Evolutionary conservation across 2,888 invertebrate species (phyloP), one percentile per base, ranked within the genome.

Genomic region (Microctonus aethiopoides): DNA sequence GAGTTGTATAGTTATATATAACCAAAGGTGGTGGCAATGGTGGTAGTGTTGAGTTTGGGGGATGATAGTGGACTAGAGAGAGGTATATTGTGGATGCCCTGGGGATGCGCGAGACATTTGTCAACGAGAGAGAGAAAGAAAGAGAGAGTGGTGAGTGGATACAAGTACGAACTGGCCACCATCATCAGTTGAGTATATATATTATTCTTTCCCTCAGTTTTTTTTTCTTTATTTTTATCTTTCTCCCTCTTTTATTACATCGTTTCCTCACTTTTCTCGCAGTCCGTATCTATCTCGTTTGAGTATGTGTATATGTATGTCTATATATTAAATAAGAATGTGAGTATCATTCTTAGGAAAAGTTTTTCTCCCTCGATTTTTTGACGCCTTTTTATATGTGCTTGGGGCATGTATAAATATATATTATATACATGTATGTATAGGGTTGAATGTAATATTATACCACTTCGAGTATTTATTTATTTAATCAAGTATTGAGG

Each of bases 51-150:
- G 56, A 65, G 65, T 56, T 54, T 34, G 54, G 66, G 61, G 61
- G 62, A 70, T 62, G 70, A 65, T 65, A 54, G 65, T 65, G 41
- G 54, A 65, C 56, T 41, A 24, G 67, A 68, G 68, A 63, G 65
- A 57, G 16, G n/a, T 59, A 26, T 65, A 54, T n/a, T 62, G 65
- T 68, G 71, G 76, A 75, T 75, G 75, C 81, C 81, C 83, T 76
- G 71, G 82, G 83, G 83, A 83, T 79, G 83, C 78, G 74, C 80
- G 79, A 81, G 85, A 85, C 85, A 86, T 86, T 86, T 85, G 86
- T 86, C 85, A 86, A 84, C 80, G 79, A 79, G 82, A 82, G 81
- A n/a, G n/a, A n/a, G n/a, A n/a, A n/a, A n/a, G n/a, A n/a, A n/a
- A 7, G 16, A 20, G 46, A 20, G 83, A 83, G 80, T 79, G 79